phyloP scores from a whole-genome alignment of 2,888 invertebrate species.

The Trachelus stipa region DNA sequence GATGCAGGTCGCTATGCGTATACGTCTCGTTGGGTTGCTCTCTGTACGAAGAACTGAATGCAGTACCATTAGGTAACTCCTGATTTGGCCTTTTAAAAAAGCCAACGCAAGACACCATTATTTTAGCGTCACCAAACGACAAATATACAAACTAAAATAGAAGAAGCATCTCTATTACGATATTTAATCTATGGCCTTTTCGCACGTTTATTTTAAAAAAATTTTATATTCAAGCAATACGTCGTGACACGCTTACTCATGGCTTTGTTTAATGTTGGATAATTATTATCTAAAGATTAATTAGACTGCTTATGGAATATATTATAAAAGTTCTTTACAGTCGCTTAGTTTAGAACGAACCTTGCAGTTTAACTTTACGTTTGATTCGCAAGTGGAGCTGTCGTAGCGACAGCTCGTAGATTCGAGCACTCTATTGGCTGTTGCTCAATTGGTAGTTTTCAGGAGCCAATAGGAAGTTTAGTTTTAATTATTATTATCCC shows the following conservation, averaged over 20 bases:
- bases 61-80: conserved; percentile 47
- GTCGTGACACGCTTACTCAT: not conserved
- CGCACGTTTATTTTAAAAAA: not conserved
- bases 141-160: not conserved
- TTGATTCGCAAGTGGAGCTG: not conserved
- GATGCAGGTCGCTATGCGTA: not conserved
- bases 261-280: not conserved
- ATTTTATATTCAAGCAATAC: not conserved
- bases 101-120: not conserved
- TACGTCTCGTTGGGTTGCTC: conserved; percentile 22
- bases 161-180: not conserved
- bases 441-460: not conserved
- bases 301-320: not conserved
- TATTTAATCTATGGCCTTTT: not conserved
- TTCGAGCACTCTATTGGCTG: not conserved
- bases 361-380: not conserved
- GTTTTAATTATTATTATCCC: not conserved
- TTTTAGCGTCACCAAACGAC: conserved; percentile 7
- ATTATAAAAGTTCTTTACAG: not conserved
- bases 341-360: not conserved
- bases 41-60: conserved; percentile 50
- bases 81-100: conserved; percentile 43
- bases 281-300: not conserved
- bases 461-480: not conserved
- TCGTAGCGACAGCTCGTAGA: too few relatives aligned